Percentiles rank a stretch among this genome's conserved stretches.
Conservation (phyloP, 1,140 invertebrate genomes). For the Conopomorpha cramerella region DNA sequence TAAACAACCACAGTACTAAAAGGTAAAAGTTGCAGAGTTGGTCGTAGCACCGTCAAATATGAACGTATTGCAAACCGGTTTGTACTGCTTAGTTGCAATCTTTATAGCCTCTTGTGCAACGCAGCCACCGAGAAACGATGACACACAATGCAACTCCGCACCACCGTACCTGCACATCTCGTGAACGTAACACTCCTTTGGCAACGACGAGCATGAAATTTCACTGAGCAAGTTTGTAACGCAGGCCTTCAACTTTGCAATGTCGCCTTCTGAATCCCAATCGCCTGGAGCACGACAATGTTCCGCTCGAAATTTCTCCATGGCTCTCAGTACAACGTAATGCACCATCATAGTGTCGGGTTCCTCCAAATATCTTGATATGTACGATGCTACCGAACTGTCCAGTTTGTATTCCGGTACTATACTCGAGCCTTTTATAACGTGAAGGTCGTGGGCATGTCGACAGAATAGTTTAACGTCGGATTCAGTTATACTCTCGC, state of each 20-base stretch:
- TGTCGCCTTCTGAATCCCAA: slow-evolving; percentile 88
- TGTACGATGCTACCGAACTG: slow-evolving; percentile 36
- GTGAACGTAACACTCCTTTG: slow-evolving; percentile 93
- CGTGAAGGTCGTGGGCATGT: slow-evolving; percentile 78
- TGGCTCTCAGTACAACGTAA: slow-evolving; percentile 87
- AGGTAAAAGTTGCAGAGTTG: slow-evolving; percentile 77
- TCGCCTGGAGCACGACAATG: slow-evolving; percentile 91
- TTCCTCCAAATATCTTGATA: slow-evolving; percentile 59
- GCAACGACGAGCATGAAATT: slow-evolving; percentile 77
- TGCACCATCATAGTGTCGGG: slow-evolving; percentile 87
- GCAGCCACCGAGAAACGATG: slow-evolving; percentile 91
- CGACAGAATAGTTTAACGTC: slow-evolving; percentile 86
- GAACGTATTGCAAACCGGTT: slow-evolving; percentile 94
- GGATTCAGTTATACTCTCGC: slow-evolving; percentile 75
- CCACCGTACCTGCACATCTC: slow-evolving; percentile 95
- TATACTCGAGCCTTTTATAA: slow-evolving; percentile 81
- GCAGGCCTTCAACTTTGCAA: slow-evolving; percentile 80
- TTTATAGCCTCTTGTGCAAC: slow-evolving; percentile 97
- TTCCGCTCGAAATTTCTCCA: slow-evolving; percentile 88
- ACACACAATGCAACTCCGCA: slow-evolving; percentile 93
- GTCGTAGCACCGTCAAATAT: slow-evolving; percentile 94
- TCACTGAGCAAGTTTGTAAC: slow-evolving; percentile 82
- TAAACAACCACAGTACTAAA: slow-evolving; percentile 40
- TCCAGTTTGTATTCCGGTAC: slow-evolving; percentile 73
- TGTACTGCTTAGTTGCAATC: slow-evolving; percentile 95